Conservation (phyloP, 2,888 invertebrate species). For the Scaptomyza flava region DNA sequence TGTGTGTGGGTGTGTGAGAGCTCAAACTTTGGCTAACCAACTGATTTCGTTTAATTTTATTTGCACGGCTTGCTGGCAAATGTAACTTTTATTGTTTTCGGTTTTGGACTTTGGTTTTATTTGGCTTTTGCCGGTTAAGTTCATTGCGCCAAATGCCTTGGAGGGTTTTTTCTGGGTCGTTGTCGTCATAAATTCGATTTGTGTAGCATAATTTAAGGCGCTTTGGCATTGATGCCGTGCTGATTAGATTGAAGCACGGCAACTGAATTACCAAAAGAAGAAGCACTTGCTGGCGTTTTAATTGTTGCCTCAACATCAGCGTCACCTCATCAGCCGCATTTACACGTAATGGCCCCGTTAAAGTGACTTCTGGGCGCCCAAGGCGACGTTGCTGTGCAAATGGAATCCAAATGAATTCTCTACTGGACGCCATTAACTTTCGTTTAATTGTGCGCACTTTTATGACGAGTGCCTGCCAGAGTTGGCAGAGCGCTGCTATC, state of each 20-base stretch:
- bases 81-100: slow-evolving; percentile 78
- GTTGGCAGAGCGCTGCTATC: slow-evolving; percentile 46
- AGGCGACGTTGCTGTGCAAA: slow-evolving; percentile 19
- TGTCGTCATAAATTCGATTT: slow-evolving; percentile 76
- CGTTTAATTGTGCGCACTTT: slow-evolving; percentile 79
- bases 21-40: slow-evolving; percentile 34
- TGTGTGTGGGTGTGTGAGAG: background rate
- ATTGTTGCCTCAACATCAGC: slow-evolving; percentile 69
- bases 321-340: slow-evolving; percentile 80
- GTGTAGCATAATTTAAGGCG: slow-evolving; percentile 74
- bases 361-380: slow-evolving; percentile 63
- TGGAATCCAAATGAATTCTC: slow-evolving; percentile 48
- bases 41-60: slow-evolving; percentile 78
- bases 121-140: slow-evolving; percentile 53
- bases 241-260: slow-evolving; percentile 72
- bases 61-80: slow-evolving; percentile 67
- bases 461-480: slow-evolving; percentile 66
- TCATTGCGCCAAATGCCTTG: slow-evolving; percentile 54
- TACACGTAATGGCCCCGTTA: slow-evolving; percentile 78
- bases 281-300: slow-evolving; percentile 55
- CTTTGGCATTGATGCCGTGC: slow-evolving; percentile 61
- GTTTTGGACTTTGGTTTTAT: slow-evolving; percentile 74
- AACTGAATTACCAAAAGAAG: background rate
- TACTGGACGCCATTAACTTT: slow-evolving; percentile 71
- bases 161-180: slow-evolving; percentile 16